Percentiles rank a stretch among this genome's conserved stretches.
Evolutionary conservation across 2,113 vertebrate genomes (phyloP).

Genomic region (Silurus glanis): DNA sequence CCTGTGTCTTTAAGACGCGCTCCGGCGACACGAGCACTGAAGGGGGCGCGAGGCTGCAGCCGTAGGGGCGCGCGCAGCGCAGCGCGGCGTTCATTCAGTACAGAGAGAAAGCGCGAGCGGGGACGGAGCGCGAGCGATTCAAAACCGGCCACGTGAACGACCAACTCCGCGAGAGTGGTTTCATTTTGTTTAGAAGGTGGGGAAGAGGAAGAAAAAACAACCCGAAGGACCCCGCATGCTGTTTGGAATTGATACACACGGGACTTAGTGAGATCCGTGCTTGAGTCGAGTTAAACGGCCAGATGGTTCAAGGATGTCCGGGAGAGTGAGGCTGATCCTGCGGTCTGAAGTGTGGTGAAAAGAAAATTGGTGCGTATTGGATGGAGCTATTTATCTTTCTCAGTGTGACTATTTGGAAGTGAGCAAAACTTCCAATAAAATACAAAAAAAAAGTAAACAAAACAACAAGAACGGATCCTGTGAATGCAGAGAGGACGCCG

Average conservation of each 20-base stretch:
- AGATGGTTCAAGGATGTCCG: slow-evolving; percentile 26
- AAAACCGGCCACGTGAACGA: slow-evolving; percentile 26
- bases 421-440: not conserved
- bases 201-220: not conserved
- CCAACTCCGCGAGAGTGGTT: not conserved
- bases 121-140: slow-evolving; percentile 17
- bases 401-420: slow-evolving; percentile 30
- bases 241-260: not conserved
- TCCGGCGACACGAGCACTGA: slow-evolving; percentile 13
- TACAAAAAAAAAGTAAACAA: no score
- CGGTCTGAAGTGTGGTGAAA: slow-evolving; percentile 2
- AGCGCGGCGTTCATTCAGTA: slow-evolving; percentile 48
- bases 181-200: not conserved
- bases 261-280: not conserved
- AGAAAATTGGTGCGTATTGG: slow-evolving; percentile 9
- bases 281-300: slow-evolving; percentile 2
- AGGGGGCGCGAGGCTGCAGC: slow-evolving; percentile 27
- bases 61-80: slow-evolving; percentile 1
- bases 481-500: slow-evolving; percentile 30
- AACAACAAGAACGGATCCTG: slow-evolving; percentile 15
- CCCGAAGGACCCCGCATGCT: not conserved
- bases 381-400: slow-evolving; percentile 41
- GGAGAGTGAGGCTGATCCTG: slow-evolving; percentile 33
- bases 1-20: slow-evolving; percentile 28
- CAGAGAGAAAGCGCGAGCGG: slow-evolving; percentile 6